Conservation (phyloP, 2,113 vertebrate species). For the Pygoscelis antarcticus region DNA sequence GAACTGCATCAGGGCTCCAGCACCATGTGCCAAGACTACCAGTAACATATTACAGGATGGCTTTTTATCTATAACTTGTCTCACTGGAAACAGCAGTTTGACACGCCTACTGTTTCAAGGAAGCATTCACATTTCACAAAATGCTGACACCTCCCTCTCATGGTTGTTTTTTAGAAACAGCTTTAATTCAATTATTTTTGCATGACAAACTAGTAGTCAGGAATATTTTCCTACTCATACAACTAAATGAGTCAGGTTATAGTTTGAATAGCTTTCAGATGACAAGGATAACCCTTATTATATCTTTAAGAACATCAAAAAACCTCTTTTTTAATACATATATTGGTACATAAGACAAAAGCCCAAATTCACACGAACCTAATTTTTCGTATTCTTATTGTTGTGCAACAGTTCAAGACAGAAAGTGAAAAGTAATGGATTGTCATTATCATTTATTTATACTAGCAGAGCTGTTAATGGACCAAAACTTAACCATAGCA, state of each 20-base stretch:
- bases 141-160: not conserved
- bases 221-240: conserved; percentile 23
- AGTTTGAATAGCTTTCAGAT: conserved; percentile 33
- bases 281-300: not conserved
- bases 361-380: not conserved
- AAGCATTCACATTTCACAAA: not conserved
- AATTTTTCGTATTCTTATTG: not conserved
- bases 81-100: not conserved
- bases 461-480: not conserved
- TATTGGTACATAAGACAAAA: not conserved
- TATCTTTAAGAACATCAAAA: conserved; percentile 11
- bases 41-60: not conserved
- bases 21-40: not conserved
- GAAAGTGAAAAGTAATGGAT: not conserved
- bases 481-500: not conserved
- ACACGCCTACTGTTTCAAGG: not conserved
- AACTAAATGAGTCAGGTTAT: conserved; percentile 38
- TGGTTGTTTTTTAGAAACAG: not conserved
- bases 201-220: not conserved
- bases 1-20: not conserved
- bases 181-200: conserved; percentile 10
- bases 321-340: not conserved
- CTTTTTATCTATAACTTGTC: not conserved
- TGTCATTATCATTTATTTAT: not conserved
- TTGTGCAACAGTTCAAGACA: not conserved